A percentile compares a stretch with the other conserved stretches of the same genome.
These are phyloP conservation scores for Acanthaster planci DNA, from an alignment of 35 echinoderm and acorn worm genomes.

Conservation along the genomic window DNA sequence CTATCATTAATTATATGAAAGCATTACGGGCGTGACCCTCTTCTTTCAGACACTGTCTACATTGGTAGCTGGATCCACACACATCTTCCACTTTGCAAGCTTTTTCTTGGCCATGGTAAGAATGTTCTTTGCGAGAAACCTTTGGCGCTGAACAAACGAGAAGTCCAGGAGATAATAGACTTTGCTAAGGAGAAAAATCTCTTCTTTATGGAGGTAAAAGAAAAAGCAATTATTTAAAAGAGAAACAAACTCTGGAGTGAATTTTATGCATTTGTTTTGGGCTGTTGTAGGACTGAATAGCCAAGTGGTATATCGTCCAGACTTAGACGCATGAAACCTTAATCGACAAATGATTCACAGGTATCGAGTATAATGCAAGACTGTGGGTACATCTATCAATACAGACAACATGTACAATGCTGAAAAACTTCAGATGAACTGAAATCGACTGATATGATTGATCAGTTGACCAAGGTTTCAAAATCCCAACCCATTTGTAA, in stretches of 20 bases:
- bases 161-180: constrained; percentile 64
- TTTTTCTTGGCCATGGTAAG: constrained; percentile 69
- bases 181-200: constrained; percentile 78
- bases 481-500: background rate
- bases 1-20: too few species aligned
- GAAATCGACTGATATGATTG: too few species aligned
- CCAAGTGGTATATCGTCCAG: too few species aligned
- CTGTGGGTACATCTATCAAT: too few species aligned
- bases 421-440: too few species aligned
- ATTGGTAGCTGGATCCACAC: constrained; percentile 68
- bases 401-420: too few species aligned
- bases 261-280: background rate
- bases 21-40: too few species aligned
- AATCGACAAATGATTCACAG: too few species aligned
- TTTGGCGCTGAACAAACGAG: constrained; percentile 50
- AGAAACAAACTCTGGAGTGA: background rate
- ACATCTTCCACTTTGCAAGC: constrained; percentile 55
- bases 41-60: constrained; percentile 79
- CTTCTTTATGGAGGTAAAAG: constrained; percentile 92
- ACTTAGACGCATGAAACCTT: too few species aligned
- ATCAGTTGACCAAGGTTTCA: background rate
- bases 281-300: too few species aligned
- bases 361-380: too few species aligned
- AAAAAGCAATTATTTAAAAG: background rate
- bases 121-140: constrained; percentile 90